Base-by-base conservation (phyloP, 1,140 invertebrate species). In the Eumaeus atala region DNA sequence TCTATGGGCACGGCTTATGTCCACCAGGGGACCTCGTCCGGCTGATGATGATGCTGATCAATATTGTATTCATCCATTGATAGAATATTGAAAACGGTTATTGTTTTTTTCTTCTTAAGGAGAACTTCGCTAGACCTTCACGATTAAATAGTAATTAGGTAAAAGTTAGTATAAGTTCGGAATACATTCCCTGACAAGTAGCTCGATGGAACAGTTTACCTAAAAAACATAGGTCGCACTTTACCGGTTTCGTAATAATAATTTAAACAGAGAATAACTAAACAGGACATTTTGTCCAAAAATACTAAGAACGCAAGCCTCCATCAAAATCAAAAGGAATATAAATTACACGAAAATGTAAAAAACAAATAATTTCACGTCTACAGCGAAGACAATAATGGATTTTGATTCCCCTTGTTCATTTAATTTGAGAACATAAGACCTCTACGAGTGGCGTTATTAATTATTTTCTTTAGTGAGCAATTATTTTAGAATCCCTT, bases 401-500 rank as follows among this genome's bases (percentile, higher is more conserved):
- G 14, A 40, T 40, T 40, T 12, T 40, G 38, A 40, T 40, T 12
- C 14, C 11, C 14, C 11, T 40, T 40, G 38, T 40, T 40, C 38
- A n/a, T 14, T 40, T 12, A 40, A 40, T 40, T 40, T 40, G 38
- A 40, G 38, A 16, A 40, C 38, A 12, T 40, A 14, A 40, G 38
- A 40, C 14, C n/a, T 14, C 38, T 40, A 14, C 38, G 14, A 40
- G 38, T 40, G 38, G 38, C 38, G 38, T 28, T 40, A 40, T 40
- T 40, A 12, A 40, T 40, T 40, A 14, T 40, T 40, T 40, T 40
- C 38, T 40, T 40, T 40, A 40, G 38, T 40, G n/a, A 40, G n/a
- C 36, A 12, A 38, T 14, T 28, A 14, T 40, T 40, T 40, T 40
- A 12, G 38, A 40, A 40, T 40, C n/a, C 8, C 12, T 40, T 40